Conservation (phyloP, 2,888 invertebrate species). For the Apodemia duryi region DNA sequence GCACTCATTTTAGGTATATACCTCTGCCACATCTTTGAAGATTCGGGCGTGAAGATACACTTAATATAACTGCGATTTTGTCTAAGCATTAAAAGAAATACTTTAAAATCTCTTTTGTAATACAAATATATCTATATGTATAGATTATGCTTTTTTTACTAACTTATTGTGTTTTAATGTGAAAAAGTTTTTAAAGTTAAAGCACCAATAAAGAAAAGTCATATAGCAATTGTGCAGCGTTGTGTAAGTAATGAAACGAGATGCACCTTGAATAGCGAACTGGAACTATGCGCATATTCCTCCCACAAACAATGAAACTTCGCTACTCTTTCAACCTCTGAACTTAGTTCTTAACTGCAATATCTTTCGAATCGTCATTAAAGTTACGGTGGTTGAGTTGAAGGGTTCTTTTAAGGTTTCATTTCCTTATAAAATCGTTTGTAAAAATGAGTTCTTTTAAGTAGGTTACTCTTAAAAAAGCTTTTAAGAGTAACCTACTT, state of each 20-base stretch:
- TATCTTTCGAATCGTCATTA: slow-evolving; percentile 5
- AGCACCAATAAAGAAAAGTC: slow-evolving; percentile 6
- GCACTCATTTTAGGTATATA: no score
- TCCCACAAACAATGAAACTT: slow-evolving; percentile 11
- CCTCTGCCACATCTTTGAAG: no score
- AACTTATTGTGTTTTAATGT: no score
- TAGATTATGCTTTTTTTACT: no score
- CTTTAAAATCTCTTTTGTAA: no score
- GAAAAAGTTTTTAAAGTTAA: background rate
- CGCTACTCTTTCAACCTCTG: background rate
- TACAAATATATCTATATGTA: no score
- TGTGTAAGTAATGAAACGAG: slow-evolving; percentile 19
- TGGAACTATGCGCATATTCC: slow-evolving; percentile 6
- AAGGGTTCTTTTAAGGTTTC: background rate
- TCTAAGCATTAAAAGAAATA: no score
- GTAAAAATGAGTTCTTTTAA: no score
- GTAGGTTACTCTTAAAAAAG: no score
- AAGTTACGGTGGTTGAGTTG: background rate
- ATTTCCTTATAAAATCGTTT: background rate
- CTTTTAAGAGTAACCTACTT: no score
- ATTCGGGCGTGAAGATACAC: no score
- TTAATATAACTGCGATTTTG: no score
- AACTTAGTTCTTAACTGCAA: slow-evolving; percentile 4
- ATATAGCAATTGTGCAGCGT: background rate
- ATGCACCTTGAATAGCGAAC: slow-evolving; percentile 14